phyloP scores from a whole-genome alignment of 92 coral and sea anemone species.

The Galaxea fascicularis region DNA sequence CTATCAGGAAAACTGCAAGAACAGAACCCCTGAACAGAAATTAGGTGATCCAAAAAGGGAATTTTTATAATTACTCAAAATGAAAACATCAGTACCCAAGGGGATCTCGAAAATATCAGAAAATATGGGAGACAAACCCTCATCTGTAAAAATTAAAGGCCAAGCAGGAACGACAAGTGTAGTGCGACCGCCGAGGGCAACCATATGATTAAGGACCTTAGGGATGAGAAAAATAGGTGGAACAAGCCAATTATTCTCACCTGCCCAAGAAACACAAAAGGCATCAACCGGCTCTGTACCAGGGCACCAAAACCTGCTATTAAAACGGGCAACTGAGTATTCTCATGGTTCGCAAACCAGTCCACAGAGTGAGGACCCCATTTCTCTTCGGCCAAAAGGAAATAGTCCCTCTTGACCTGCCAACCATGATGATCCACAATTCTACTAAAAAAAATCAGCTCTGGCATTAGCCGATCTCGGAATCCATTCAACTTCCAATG shows the following conservation, averaged over 20 bases:
- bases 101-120: conserved; percentile 5
- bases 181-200: background rate
- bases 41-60: background rate
- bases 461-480: conserved; percentile 46
- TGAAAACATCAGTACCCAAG: conserved; percentile 16
- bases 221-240: conserved; percentile 51
- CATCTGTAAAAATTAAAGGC: conserved; percentile 19
- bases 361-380: conserved; percentile 49
- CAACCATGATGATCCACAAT: conserved; percentile 40
- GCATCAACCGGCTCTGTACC: conserved; percentile 59
- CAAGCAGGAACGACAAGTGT: conserved; percentile 36
- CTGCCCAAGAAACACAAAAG: conserved; percentile 53
- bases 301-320: conserved; percentile 52
- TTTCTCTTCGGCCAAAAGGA: conserved; percentile 1
- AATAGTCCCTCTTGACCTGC: conserved; percentile 37
- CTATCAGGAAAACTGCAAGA: no score
- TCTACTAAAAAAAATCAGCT: conserved; percentile 50
- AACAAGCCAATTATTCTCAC: conserved; percentile 69
- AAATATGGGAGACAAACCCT: conserved; percentile 16
- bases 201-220: conserved; percentile 19
- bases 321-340: conserved; percentile 53
- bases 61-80: background rate
- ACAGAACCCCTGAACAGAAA: no score
- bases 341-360: conserved; percentile 35
- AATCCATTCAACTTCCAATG: conserved; percentile 44